phyloP scores from a whole-genome alignment of 1,140 invertebrate genomes.

The Prorops nasuta region DNA sequence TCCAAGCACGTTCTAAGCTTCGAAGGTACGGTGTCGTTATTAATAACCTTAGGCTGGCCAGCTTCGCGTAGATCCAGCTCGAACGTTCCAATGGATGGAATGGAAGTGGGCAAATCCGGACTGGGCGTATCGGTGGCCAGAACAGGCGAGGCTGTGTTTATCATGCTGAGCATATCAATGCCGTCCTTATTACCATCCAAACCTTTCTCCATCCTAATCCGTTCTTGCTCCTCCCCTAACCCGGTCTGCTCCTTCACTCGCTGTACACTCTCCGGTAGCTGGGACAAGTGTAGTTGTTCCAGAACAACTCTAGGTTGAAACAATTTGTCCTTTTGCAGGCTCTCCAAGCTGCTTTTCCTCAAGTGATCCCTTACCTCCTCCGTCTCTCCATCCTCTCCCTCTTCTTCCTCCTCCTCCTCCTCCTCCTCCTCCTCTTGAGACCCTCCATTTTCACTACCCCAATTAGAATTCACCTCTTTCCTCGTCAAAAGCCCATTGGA shows the following conservation, averaged over 20 bases:
- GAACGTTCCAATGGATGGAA: conserved; percentile 31
- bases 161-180: conserved; percentile 46
- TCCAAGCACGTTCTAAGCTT: no score
- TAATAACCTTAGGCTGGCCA: not conserved
- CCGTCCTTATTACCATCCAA: conserved; percentile 34
- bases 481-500: conserved; percentile 19
- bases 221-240: conserved; percentile 12
- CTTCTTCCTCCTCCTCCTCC: conserved; percentile 14
- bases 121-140: conserved; percentile 33
- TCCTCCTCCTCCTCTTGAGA: conserved; percentile 18
- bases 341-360: conserved; percentile 31
- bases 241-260: conserved; percentile 5
- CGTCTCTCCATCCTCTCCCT: conserved; percentile 3
- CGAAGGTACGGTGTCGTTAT: no score
- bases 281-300: conserved; percentile 42
- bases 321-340: conserved; percentile 37
- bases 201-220: conserved; percentile 16
- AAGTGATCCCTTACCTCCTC: conserved; percentile 1
- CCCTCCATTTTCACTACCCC: conserved; percentile 31
- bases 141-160: conserved; percentile 38
- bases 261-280: conserved; percentile 22
- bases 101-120: conserved; percentile 27
- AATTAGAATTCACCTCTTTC: conserved; percentile 17
- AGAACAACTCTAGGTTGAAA: conserved; percentile 49
- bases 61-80: conserved; percentile 10